Conservation (phyloP, 2,888 invertebrate species). For the Orchesellides sinensis region DNA sequence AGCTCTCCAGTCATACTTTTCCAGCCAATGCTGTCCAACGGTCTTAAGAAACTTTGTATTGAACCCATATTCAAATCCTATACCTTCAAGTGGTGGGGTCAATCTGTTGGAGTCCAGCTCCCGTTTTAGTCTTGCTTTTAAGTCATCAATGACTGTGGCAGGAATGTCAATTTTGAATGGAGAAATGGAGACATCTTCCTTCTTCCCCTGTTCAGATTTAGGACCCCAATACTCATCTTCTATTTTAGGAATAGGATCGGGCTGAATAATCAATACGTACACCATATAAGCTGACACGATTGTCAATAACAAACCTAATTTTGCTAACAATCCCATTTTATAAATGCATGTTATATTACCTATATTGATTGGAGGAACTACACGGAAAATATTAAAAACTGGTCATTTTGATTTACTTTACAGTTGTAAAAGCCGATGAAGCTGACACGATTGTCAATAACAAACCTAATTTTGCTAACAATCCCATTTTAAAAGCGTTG, state of each 20-base stretch:
- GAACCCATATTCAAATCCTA: conserved; percentile 89
- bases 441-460: background rate
- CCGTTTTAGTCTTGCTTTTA: conserved; percentile 81
- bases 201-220: conserved; percentile 75
- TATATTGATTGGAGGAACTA: background rate
- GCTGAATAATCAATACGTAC: background rate
- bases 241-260: conserved; percentile 34
- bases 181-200: conserved; percentile 80
- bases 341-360: background rate
- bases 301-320: background rate
- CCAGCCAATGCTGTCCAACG: conserved; percentile 86
- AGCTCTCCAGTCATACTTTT: conserved; percentile 85
- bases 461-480: background rate
- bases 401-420: background rate
- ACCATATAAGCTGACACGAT: background rate
- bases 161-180: conserved; percentile 82
- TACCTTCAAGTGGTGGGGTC: conserved; percentile 77
- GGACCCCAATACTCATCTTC: conserved; percentile 71
- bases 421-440: background rate
- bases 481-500: background rate
- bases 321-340: conserved; percentile 28
- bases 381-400: background rate
- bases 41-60: conserved; percentile 83
- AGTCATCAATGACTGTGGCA: conserved; percentile 79
- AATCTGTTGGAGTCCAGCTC: conserved; percentile 77